Base-by-base conservation (phyloP, 2,888 invertebrate genomes). In the Lasioglossum figueresi region DNA sequence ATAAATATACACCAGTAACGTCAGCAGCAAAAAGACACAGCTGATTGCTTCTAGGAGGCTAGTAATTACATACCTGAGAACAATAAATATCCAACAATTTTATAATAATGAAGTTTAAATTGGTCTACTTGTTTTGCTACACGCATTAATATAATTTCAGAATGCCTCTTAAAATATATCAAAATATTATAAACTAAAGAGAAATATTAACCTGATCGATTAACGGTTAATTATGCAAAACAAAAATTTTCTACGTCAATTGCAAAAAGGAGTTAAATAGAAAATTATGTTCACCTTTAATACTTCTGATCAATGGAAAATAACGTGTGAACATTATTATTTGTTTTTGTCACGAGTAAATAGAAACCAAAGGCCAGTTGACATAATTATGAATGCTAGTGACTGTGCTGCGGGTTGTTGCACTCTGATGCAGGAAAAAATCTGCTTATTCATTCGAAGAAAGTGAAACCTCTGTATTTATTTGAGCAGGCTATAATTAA, bases 1-100 rank as follows among this genome's bases (percentile, higher is more conserved):
- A 6, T 96, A 95, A 71, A 96, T 94, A 94, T 97, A 97, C 45
- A 97, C 97, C 85, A 96, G 74, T 83, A 97, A 94, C 0, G 97
- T 97, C 40, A 97, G 92, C 6, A 96, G 94, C 88, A 97, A 95
- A 92, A 97, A 97, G 16, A 96, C 95, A 88, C 96, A 96, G n/a
- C 97, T 97, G 84, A 96, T 96, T 71, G 96, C 94, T 84, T 94
- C 88, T 52, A 95, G 92, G 4, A 84, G 80, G 14, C 92, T 92
- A 77, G 90, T 92, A 40, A 95, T 83, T 2, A 85, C 56, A 43
- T 79, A 90, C 63, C 94, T 94, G 86, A 72, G 72, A 86, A 52
- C 63, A 71, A 12, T 23, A n/a, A 59, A 4, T 19, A 37, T 16
- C 2, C 10, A 19, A 43, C 23, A n/a, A 12, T 70, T 70, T 70